Percentiles rank a stretch among this genome's conserved stretches.
phyloP scores from a whole-genome alignment of 2,113 vertebrate genomes.

The Rhinoderma darwinii region DNA sequence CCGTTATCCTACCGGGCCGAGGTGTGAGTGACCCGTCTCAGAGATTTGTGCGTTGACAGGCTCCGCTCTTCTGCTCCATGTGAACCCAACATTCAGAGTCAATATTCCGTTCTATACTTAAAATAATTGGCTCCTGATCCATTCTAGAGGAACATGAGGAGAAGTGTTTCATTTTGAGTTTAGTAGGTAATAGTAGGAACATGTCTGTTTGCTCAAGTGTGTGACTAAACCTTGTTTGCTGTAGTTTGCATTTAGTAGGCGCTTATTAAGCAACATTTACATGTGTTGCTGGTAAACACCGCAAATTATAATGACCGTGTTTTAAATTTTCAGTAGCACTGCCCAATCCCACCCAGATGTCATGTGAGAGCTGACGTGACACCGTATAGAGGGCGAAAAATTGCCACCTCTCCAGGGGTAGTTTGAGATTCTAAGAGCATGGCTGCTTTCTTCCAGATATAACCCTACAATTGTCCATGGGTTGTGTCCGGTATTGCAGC shows the following conservation, averaged over 20 bases:
- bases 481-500: too few species aligned
- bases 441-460: too few species aligned
- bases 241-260: background rate
- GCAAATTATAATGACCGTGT: background rate
- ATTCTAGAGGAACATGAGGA: constrained; percentile 45
- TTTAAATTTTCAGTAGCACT: background rate
- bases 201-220: constrained; percentile 47
- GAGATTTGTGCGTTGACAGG: too few species aligned
- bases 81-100: background rate
- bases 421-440: too few species aligned
- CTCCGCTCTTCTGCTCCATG: background rate
- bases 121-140: constrained; percentile 28
- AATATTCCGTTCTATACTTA: constrained; percentile 37
- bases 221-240: constrained; percentile 40
- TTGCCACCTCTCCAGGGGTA: background rate
- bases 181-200: constrained; percentile 39
- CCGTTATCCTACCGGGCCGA: background rate
- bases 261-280: constrained; percentile 26
- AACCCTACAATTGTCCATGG: too few species aligned
- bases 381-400: background rate
- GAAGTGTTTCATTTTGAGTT: constrained; percentile 38
- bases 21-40: background rate
- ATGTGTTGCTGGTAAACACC: constrained; percentile 46
- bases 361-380: background rate
- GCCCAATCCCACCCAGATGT: background rate